Evolutionary conservation across 2,888 invertebrate genomes (phyloP).

Genomic region (Phlogophora meticulosa): DNA sequence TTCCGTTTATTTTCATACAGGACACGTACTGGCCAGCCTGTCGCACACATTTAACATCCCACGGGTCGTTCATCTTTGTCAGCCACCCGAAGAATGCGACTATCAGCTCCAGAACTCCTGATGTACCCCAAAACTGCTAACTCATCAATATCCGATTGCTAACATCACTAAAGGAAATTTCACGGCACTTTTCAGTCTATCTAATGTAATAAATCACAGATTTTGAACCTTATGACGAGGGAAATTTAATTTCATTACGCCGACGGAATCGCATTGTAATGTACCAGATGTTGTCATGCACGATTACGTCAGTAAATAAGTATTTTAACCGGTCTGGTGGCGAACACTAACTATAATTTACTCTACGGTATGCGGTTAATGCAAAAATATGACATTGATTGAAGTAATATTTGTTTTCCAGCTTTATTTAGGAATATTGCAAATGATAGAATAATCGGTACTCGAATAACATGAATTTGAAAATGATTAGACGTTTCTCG

Average conservation of each 20-base stretch:
- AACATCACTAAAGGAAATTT: conserved; percentile 53
- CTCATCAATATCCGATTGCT: conserved; percentile 56
- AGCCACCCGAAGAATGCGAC: conserved; percentile 13
- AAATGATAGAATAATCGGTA: conserved; percentile 46
- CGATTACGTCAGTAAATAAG: conserved; percentile 86
- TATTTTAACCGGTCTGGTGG: conserved; percentile 60
- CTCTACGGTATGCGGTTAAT: conserved; percentile 13
- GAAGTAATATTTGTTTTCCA: conserved; percentile 42
- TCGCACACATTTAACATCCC: conserved; percentile 87
- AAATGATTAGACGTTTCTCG: conserved; percentile 51
- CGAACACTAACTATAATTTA: conserved; percentile 30
- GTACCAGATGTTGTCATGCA: conserved; percentile 83
- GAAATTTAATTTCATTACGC: conserved; percentile 76
- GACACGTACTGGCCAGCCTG: conserved; percentile 91
- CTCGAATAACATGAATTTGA: conserved; percentile 64
- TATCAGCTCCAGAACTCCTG: conserved; percentile 20
- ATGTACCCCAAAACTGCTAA: conserved; percentile 44
- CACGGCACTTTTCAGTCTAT: conserved; percentile 69
- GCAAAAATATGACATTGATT: conserved; percentile 18
- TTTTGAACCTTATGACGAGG: conserved; percentile 69
- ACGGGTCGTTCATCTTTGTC: conserved; percentile 86
- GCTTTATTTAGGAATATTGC: conserved; percentile 23
- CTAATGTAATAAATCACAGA: conserved; percentile 48
- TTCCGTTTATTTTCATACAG: conserved; percentile 94
- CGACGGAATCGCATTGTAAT: conserved; percentile 70